These are phyloP conservation scores for Acheta domesticus DNA, from an alignment of 2,888 invertebrate genomes.

Conservation along the genomic window DNA sequence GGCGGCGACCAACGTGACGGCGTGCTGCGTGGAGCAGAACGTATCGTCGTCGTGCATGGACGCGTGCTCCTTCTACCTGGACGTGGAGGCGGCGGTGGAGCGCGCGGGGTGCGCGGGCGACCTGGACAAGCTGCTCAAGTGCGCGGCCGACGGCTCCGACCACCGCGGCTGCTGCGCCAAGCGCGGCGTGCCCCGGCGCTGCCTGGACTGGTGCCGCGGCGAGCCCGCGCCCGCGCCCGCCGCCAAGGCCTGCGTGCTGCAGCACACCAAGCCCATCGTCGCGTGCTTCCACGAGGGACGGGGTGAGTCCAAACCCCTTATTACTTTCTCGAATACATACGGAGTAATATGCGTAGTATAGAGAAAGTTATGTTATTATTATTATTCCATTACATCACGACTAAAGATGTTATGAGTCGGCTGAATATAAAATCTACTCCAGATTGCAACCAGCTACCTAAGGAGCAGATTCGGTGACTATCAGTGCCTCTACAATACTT, in stretches of 20 bases:
- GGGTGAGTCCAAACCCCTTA: neutral
- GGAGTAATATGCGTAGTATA: too few species aligned
- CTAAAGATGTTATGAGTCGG: too few species aligned
- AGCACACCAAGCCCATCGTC: neutral
- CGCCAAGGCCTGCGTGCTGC: neutral
- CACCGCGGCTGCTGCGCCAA: slow-evolving; percentile 80
- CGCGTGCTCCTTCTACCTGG: slow-evolving; percentile 79
- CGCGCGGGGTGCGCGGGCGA: slow-evolving; percentile 76
- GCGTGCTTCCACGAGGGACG: neutral
- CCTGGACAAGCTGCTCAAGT: slow-evolving; percentile 81
- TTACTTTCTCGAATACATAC: too few species aligned
- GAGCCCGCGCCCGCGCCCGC: slow-evolving; percentile 49
- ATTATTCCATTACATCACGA: too few species aligned
- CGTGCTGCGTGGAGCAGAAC: slow-evolving; percentile 77
- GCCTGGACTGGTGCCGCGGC: slow-evolving; percentile 81
- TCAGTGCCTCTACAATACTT: too few species aligned
- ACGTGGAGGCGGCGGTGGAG: slow-evolving; percentile 78
- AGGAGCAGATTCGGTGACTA: too few species aligned
- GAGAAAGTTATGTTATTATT: too few species aligned
- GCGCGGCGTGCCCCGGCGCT: slow-evolving; percentile 73
- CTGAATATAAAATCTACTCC: too few species aligned
- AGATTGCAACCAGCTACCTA: too few species aligned
- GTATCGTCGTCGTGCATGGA: slow-evolving; percentile 75
- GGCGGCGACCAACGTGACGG: slow-evolving; percentile 67
- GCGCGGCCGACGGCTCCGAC: slow-evolving; percentile 72